A percentile compares a stretch with the other conserved stretches of the same genome.
Evolutionary conservation across 2,888 invertebrate genomes (phyloP).

Genomic region (Amphimallon solstitiale): DNA sequence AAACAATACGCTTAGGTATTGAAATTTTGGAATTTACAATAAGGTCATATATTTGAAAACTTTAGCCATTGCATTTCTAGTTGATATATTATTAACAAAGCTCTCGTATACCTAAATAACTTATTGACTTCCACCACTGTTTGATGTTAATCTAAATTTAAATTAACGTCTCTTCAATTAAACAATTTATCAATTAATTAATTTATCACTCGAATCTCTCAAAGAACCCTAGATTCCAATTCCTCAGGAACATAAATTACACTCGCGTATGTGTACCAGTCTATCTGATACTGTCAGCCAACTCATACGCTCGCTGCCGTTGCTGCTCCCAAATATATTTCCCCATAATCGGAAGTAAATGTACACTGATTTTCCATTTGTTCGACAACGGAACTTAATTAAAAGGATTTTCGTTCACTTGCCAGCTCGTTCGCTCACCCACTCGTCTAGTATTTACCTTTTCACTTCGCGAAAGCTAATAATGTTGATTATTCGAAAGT

Average conservation of each 20-base stretch:
- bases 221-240: not conserved
- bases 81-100: no score
- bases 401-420: slow-evolving; percentile 57
- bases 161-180: slow-evolving; percentile 1
- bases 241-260: not conserved
- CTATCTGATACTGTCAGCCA: slow-evolving; percentile 10
- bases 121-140: no score
- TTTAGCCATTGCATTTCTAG: no score
- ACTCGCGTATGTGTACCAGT: not conserved
- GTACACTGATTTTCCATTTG: slow-evolving; percentile 72
- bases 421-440: slow-evolving; percentile 42
- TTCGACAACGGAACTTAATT: slow-evolving; percentile 72
- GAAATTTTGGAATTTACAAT: no score
- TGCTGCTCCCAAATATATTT: slow-evolving; percentile 8
- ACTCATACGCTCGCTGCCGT: not conserved
- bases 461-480: slow-evolving; percentile 14
- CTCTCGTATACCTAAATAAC: no score
- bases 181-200: slow-evolving; percentile 16
- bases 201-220: slow-evolving; percentile 49
- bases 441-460: slow-evolving; percentile 30
- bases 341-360: slow-evolving; percentile 65
- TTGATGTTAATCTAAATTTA: no score
- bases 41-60: no score
- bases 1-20: no score
- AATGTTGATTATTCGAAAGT: slow-evolving; percentile 16